These are phyloP conservation scores for Poecile montanus DNA, from an alignment of 2,797 vertebrate genomes.

Conservation along the genomic window DNA sequence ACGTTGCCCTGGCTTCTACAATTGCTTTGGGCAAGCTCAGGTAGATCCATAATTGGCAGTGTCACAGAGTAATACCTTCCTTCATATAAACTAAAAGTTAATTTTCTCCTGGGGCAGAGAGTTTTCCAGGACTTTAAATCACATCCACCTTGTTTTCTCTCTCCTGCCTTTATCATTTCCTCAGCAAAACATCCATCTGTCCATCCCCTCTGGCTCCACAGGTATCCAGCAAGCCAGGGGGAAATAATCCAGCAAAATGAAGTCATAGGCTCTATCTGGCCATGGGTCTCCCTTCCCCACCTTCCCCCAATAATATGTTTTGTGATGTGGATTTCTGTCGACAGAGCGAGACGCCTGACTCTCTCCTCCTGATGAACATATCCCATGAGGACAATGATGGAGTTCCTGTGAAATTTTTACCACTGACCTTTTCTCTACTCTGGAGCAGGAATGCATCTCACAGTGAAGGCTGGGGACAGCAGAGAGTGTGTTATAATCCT, in stretches of 20 bases:
- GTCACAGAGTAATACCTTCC: not conserved
- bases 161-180: not conserved
- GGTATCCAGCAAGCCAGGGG: not conserved
- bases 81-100: not conserved
- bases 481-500: not conserved
- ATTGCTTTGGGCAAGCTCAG: not conserved
- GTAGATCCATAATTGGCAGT: not conserved
- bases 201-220: accelerated
- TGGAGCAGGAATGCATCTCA: not conserved
- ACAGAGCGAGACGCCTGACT: not conserved
- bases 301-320: not conserved
- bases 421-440: not conserved
- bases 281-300: not conserved
- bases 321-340: slow-evolving; percentile 40
- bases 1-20: not conserved
- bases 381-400: slow-evolving; percentile 37
- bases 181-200: not conserved
- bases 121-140: not conserved
- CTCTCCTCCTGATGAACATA: slow-evolving; percentile 32
- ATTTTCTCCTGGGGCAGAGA: not conserved
- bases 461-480: slow-evolving; percentile 22
- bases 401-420: slow-evolving; percentile 41
- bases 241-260: not conserved
- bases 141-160: not conserved
- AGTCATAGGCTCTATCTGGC: not conserved